A percentile compares a stretch with the other conserved stretches of the same genome.
Evolutionary conservation across 2,888 invertebrate species (phyloP).

Genomic region (Cosmia pyralina): DNA sequence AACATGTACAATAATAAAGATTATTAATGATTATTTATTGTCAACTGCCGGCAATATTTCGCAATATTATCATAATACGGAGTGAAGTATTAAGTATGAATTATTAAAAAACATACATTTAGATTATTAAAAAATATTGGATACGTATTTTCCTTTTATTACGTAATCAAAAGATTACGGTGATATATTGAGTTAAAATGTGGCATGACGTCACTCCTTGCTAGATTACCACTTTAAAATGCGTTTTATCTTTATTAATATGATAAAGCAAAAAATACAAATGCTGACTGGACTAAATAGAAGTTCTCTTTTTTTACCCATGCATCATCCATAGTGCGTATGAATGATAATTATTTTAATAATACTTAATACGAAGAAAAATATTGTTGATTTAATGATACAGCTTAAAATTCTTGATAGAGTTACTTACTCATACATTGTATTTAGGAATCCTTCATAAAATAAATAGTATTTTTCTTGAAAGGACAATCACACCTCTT

Average conservation of each 20-base stretch:
- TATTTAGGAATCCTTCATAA: slow-evolving; percentile 9
- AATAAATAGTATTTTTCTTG: not conserved
- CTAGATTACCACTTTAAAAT: too few relatives aligned
- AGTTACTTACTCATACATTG: slow-evolving; percentile 14
- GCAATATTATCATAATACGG: slow-evolving; percentile 9
- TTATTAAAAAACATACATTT: too few relatives aligned
- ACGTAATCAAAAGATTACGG: too few relatives aligned
- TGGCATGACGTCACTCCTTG: too few relatives aligned
- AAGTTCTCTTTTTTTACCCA: too few relatives aligned
- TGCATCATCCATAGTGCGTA: too few relatives aligned
- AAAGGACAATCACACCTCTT: slow-evolving; percentile 29
- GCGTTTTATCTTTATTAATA: too few relatives aligned
- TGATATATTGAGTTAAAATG: too few relatives aligned
- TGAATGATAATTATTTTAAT: not conserved
- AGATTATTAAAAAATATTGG: too few relatives aligned
- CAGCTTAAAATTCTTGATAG: slow-evolving; percentile 9
- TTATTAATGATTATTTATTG: not conserved
- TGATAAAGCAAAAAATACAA: too few relatives aligned
- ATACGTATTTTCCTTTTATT: too few relatives aligned
- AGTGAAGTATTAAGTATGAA: not conserved
- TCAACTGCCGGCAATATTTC: not conserved
- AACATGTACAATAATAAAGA: not conserved
- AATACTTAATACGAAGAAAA: not conserved
- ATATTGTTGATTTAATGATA: slow-evolving; percentile 14
- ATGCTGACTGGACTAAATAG: too few relatives aligned